Percentiles rank a stretch among this genome's conserved stretches.
These are phyloP conservation scores for Pseudomyrmex gracilis DNA, from an alignment of 1,140 invertebrate species.

Conservation along the genomic window DNA sequence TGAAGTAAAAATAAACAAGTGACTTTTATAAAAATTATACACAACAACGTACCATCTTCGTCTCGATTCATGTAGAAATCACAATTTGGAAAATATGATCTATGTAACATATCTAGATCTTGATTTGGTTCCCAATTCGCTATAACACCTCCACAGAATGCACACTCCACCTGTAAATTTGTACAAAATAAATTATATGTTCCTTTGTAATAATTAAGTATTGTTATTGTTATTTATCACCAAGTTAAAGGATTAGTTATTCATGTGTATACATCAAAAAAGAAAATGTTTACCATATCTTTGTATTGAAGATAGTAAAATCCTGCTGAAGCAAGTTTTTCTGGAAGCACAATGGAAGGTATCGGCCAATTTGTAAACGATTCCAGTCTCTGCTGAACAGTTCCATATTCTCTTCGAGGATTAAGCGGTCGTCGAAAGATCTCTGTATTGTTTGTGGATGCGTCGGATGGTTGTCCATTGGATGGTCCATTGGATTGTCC, in stretches of 20 bases:
- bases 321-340: slow-evolving; percentile 92
- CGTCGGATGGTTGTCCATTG: background rate
- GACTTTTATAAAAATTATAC: background rate
- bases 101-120: slow-evolving; percentile 92
- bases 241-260: too few species aligned
- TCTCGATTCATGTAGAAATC: slow-evolving; percentile 84
- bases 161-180: slow-evolving; percentile 90
- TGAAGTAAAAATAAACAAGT: slow-evolving; percentile 7
- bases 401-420: slow-evolving; percentile 79
- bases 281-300: slow-evolving; percentile 84
- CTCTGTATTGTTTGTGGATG: background rate
- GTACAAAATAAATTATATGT: slow-evolving; percentile 46
- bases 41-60: slow-evolving; percentile 74
- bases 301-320: slow-evolving; percentile 90
- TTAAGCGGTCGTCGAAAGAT: background rate
- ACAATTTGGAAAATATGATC: slow-evolving; percentile 90
- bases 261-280: background rate
- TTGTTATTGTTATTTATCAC: background rate
- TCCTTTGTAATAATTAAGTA: background rate
- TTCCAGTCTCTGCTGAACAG: slow-evolving; percentile 85
- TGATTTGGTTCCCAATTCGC: slow-evolving; percentile 90
- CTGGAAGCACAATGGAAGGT: slow-evolving; percentile 87
- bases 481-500: background rate
- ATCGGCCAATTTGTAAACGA: slow-evolving; percentile 89
- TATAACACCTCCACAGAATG: slow-evolving; percentile 91